Evolutionary conservation across 2,888 invertebrate species (phyloP).

Genomic region (Megaustenia siamemsis): DNA sequence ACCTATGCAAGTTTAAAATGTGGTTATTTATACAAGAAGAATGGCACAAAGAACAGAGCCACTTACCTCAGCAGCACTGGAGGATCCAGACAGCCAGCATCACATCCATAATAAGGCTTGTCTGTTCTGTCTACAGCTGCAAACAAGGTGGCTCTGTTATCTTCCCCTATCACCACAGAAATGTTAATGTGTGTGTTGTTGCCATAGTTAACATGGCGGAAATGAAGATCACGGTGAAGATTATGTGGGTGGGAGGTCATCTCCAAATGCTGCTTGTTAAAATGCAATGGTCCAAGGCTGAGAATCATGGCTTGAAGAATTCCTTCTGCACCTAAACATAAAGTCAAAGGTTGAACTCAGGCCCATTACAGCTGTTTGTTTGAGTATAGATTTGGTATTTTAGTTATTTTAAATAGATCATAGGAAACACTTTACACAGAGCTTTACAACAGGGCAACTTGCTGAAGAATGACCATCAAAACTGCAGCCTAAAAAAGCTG

Average conservation of each 20-base stretch:
- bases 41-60: neutral
- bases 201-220: slow-evolving; percentile 81
- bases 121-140: slow-evolving; percentile 87
- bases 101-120: slow-evolving; percentile 91
- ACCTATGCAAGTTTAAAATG: too few species aligned
- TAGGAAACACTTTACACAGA: too few species aligned
- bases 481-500: too few species aligned
- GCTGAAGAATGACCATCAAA: too few species aligned
- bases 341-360: too few species aligned
- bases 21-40: too few species aligned
- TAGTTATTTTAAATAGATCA: too few species aligned
- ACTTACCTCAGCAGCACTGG: slow-evolving; percentile 83
- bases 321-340: slow-evolving; percentile 86
- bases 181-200: slow-evolving; percentile 92
- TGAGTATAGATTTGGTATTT: too few species aligned
- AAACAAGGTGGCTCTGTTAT: slow-evolving; percentile 79
- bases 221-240: slow-evolving; percentile 89
- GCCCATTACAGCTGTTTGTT: too few species aligned
- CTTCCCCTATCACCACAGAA: slow-evolving; percentile 88
- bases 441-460: too few species aligned
- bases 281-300: slow-evolving; percentile 91
- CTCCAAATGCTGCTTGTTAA: slow-evolving; percentile 93
- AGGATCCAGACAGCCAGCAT: slow-evolving; percentile 94
- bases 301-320: slow-evolving; percentile 93
- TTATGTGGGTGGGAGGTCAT: slow-evolving; percentile 94